phyloP scores from a whole-genome alignment of 2,888 invertebrate genomes.

The Ceraclea dissimilis region DNA sequence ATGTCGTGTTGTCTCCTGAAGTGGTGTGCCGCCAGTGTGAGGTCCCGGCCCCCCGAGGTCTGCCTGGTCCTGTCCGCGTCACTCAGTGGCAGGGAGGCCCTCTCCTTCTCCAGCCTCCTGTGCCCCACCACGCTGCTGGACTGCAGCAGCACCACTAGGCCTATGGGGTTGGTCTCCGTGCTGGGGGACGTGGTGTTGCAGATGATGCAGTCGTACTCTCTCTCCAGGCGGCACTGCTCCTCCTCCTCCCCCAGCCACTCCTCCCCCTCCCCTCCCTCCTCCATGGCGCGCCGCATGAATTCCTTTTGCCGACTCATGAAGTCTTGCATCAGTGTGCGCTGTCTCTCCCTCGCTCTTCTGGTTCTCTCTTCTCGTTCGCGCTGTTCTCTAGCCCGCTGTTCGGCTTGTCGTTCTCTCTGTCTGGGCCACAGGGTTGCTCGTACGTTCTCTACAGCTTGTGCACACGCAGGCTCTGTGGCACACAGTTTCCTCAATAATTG shows the following conservation, averaged over 20 bases:
- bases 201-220: constrained; percentile 91
- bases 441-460: constrained; percentile 61
- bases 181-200: constrained; percentile 87
- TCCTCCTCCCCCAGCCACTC: constrained; percentile 55
- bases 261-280: constrained; percentile 41
- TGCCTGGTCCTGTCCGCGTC: constrained; percentile 50
- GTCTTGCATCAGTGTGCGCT: constrained; percentile 87
- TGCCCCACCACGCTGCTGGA: constrained; percentile 85
- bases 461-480: constrained; percentile 61
- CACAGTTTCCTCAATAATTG: constrained; percentile 71
- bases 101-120: constrained; percentile 43
- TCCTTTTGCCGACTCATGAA: constrained; percentile 86
- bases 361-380: constrained; percentile 78
- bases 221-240: constrained; percentile 51
- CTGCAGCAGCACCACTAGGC: constrained; percentile 77
- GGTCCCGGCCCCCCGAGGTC: constrained; percentile 46
- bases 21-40: constrained; percentile 67
- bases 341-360: constrained; percentile 77
- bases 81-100: constrained; percentile 38
- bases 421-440: constrained; percentile 73
- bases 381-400: constrained; percentile 59
- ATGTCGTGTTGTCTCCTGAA: constrained; percentile 71
- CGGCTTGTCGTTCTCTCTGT: constrained; percentile 70
- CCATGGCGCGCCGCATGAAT: constrained; percentile 72
- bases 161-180: constrained; percentile 76